Base-by-base conservation (phyloP, 2,797 vertebrate genomes). In the Urophycis tenuis region DNA sequence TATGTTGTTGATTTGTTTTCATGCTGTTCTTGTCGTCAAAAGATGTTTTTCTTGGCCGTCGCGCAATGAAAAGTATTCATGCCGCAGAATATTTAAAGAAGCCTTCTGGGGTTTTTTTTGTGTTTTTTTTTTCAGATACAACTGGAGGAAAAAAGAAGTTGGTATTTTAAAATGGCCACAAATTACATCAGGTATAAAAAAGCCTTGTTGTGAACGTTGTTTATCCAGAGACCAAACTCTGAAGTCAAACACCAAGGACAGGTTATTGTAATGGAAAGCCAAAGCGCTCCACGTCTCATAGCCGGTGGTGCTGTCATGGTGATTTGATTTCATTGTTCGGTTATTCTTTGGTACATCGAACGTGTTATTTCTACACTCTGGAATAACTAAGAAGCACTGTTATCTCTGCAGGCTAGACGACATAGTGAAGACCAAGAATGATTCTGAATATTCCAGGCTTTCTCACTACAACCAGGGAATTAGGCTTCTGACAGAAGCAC, bases 81-180 rank as follows among this genome's bases (percentile, higher is more conserved):
- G 25, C 11, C 5, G n/a, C 11, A 25, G 22, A n/a, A 25, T 67
- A 29, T 67, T 67, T 67, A 29, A 67, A 29, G 25, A 67, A 60
- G 53, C 53, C 12, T 67, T 11, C 60, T 10, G 82, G n/a, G n/a
- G n/a, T n/a, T n/a, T n/a, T n/a, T n/a, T n/a, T n/a, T n/a, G n/a
- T n/a, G n/a, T n/a, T n/a, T n/a, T n/a, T 88, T 30, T 70, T 91
- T 91, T 77, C 82, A 97, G 96, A 89, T 96, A 79, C 89, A 93
- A 1, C 8, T 11, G 39, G 95, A 95, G 81, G 96, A 97, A 89
- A 96, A 94, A 80, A 88, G 88, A 87, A 93, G 92, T 88, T 97
- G 95, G 95, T 95, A 93, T 89, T 95, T 96, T 80, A 96, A 94
- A 86, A 97, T 97, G 96, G 94, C 95, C 74, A 93, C 91, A 4